phyloP scores from a whole-genome alignment of 2,888 invertebrate species.

The Agelastica alni region DNA sequence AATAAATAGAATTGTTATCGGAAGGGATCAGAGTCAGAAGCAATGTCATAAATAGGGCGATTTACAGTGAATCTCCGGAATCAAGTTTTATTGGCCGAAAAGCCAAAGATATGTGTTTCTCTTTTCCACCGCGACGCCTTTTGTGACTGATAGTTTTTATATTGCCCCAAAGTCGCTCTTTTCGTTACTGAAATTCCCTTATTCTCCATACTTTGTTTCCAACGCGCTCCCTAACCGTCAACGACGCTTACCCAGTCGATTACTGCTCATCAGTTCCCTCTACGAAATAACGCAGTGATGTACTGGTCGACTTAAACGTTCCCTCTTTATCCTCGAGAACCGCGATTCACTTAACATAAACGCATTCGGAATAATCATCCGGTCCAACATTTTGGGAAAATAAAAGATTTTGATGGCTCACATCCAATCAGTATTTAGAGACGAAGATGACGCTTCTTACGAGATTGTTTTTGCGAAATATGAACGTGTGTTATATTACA shows the following conservation, averaged over 20 bases:
- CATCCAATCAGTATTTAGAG: conserved; percentile 57
- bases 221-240: too few relatives aligned
- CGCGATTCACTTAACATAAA: neutral
- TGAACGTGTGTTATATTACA: conserved; percentile 46
- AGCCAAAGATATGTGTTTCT: conserved; percentile 62
- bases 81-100: conserved; percentile 67
- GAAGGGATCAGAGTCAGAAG: conserved; percentile 44
- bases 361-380: conserved; percentile 33
- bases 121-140: conserved; percentile 46
- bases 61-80: conserved; percentile 53
- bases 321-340: too few relatives aligned
- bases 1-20: conserved; percentile 55
- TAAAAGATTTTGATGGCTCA: conserved; percentile 55
- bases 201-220: too few relatives aligned
- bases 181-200: too few relatives aligned
- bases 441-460: conserved; percentile 47
- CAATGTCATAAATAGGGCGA: conserved; percentile 50
- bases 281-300: neutral
- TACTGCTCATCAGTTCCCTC: too few relatives aligned
- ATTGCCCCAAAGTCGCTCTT: conserved; percentile 37
- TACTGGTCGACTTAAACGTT: too few relatives aligned
- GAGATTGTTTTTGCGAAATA: conserved; percentile 47
- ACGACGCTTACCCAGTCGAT: too few relatives aligned
- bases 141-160: conserved; percentile 53
- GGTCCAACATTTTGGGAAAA: conserved; percentile 45